Conservation (phyloP, 2,888 invertebrate species). For the Leptopilina syphax region DNA sequence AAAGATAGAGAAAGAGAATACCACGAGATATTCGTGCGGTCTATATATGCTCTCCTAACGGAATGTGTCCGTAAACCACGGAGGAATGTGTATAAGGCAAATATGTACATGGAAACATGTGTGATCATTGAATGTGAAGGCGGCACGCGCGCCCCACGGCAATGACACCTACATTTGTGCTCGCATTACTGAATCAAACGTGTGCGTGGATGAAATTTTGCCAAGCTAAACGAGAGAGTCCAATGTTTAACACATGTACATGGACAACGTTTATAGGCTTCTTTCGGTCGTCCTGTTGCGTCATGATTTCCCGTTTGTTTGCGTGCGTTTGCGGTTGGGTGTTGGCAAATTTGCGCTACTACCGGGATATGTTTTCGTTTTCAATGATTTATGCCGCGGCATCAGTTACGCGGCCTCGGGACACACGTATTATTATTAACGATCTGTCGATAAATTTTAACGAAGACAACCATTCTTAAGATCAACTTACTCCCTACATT, state of each 20-base stretch:
- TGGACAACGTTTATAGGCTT: slow-evolving; percentile 59
- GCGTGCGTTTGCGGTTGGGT: slow-evolving; percentile 74
- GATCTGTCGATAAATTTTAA: slow-evolving; percentile 57
- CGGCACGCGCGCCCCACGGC: slow-evolving; percentile 76
- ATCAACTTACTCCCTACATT: background rate
- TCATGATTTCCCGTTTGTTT: slow-evolving; percentile 76
- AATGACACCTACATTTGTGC: slow-evolving; percentile 70
- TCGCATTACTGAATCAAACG: slow-evolving; percentile 55
- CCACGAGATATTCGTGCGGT: slow-evolving; percentile 25
- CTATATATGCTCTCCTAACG: background rate
- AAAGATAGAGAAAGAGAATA: slow-evolving; percentile 13
- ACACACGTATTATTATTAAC: slow-evolving; percentile 64
- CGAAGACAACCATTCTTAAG: background rate
- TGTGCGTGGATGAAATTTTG: slow-evolving; percentile 48
- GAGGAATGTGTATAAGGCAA: slow-evolving; percentile 50
- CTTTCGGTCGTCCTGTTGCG: slow-evolving; percentile 64
- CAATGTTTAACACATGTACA: slow-evolving; percentile 57
- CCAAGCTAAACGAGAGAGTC: slow-evolving; percentile 37
- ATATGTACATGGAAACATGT: slow-evolving; percentile 51
- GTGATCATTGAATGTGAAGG: slow-evolving; percentile 61
- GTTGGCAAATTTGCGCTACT: slow-evolving; percentile 76
- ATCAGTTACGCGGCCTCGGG: slow-evolving; percentile 65
- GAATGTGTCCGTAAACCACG: slow-evolving; percentile 24
- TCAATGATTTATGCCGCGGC: slow-evolving; percentile 76
- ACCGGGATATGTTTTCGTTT: slow-evolving; percentile 76